Percentiles rank a stretch among this genome's conserved stretches.
Conservation (phyloP, 23 tunicate species). For the Trididemnum miniatum region DNA sequence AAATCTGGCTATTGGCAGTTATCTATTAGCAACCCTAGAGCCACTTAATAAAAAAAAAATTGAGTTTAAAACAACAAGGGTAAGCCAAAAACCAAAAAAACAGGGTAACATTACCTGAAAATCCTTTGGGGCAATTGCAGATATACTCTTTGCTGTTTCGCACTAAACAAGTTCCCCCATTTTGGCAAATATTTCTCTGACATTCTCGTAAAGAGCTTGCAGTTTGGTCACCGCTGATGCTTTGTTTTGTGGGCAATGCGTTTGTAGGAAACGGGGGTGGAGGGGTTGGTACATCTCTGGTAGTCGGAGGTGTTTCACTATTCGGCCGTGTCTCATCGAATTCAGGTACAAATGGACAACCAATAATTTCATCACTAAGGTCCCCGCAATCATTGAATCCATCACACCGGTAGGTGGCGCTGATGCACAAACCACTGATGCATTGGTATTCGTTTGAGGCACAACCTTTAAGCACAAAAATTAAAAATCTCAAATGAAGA, state of each 20-base stretch:
- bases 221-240: not conserved
- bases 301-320: not conserved
- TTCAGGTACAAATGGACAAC: conserved; percentile 28
- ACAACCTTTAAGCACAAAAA: conserved; percentile 17
- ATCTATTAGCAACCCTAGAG: too few species aligned
- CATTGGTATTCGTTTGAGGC: conserved; percentile 30
- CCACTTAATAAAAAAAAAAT: too few species aligned
- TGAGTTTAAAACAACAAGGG: too few species aligned
- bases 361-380: conserved; percentile 57
- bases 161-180: conserved; percentile 41
- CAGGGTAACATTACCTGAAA: conserved; percentile 62
- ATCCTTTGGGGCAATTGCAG: conserved; percentile 40
- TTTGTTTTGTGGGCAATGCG: not conserved
- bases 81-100: too few species aligned
- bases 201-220: not conserved
- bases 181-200: conserved; percentile 34
- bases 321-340: conserved; percentile 1
- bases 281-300: not conserved
- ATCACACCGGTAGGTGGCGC: conserved; percentile 60
- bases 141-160: not conserved
- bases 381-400: conserved; percentile 80
- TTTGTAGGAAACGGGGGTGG: not conserved
- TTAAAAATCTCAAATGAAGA: too few species aligned
- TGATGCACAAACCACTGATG: conserved; percentile 52
- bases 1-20: too few species aligned